Evolutionary conservation across 2,113 vertebrate species (phyloP), one percentile per base, ranked within the genome.

Genomic region (Mirza zaza): DNA sequence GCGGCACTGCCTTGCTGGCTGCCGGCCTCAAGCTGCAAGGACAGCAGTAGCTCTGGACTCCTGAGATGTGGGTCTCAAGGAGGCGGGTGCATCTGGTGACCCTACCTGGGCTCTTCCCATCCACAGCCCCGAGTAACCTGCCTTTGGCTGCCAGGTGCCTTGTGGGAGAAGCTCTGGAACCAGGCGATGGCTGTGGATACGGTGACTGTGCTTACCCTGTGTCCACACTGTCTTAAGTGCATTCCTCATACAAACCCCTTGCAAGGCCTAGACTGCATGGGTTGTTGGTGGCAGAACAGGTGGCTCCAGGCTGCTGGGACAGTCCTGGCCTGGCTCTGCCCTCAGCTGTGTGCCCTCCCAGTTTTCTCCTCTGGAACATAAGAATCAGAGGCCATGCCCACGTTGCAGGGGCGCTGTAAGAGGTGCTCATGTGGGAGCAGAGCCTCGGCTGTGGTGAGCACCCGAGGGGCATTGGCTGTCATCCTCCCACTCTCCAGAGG

Each of bases 361-460:
- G 27, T 67, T 61, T 61, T 52, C 52, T 82, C 82, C 7, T 23
- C 59, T 71, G 23, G 17, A 32, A 23, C 8, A 8, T 11, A 50
- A 80, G 45, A 52, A 4, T 34, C 36, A 42, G 50, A 27, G 0
- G 8, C 1, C 11, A 18, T 14, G n/a, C 9, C 2, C 5, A 8
- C 6, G 18, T 29, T 25, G 1, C 42, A 52, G 25, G 76, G 10
- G 32, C 6, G 1, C 34, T 2, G 0, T 14, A 50, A 79, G 42
- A 67, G 1, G 3, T 12, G 25, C 34, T 8, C 0, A 0, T 2
- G 3, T 11, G 8, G 57, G 67, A 39, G 11, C 1, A 3, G n/a
- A 0, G 29, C 17, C 55, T 4, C 8, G 8, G 3, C 52, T 7
- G 2, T 29, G 29, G 82, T 3, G 23, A n/a, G 2, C 0, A 10